Conservation (phyloP, 2,888 invertebrate species). For the Drosophila demipolita region DNA sequence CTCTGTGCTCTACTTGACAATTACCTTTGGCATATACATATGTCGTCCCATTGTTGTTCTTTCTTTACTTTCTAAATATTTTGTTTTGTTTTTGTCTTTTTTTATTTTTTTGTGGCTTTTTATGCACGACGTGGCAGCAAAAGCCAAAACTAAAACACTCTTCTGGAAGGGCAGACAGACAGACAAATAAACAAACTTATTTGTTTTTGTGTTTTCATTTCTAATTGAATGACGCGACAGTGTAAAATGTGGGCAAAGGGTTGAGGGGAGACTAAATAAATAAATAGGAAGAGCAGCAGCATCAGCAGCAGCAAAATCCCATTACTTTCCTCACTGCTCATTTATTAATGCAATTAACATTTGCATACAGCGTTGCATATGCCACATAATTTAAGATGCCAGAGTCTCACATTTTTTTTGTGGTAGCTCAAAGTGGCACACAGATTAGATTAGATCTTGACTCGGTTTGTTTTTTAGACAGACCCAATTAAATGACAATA, state of each 20-base stretch:
- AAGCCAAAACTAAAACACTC: conserved; percentile 68
- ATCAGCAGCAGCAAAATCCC: not conserved
- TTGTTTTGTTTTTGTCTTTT: conserved; percentile 27
- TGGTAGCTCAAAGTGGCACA: conserved; percentile 68
- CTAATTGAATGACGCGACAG: conserved; percentile 72
- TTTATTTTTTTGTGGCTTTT: conserved; percentile 47
- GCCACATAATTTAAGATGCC: conserved; percentile 20
- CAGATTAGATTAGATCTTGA: conserved; percentile 67
- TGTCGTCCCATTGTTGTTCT: conserved; percentile 69
- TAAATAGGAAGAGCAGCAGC: not conserved
- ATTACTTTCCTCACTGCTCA: conserved; percentile 25
- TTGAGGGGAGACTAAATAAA: conserved; percentile 3
- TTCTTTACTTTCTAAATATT: conserved; percentile 80
- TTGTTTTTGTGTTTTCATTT: conserved; percentile 72
- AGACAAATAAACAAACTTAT: conserved; percentile 47
- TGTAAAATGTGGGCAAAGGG: not conserved
- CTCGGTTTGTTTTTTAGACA: conserved; percentile 10
- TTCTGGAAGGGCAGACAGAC: conserved; percentile 15
- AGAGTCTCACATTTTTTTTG: conserved; percentile 1
- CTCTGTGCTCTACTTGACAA: conserved; percentile 74
- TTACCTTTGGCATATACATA: conserved; percentile 71
- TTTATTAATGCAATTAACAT: conserved; percentile 80
- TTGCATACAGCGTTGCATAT: conserved; percentile 51
- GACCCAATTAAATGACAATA: conserved; percentile 33
- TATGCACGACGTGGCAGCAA: conserved; percentile 47